phyloP scores from a whole-genome alignment of 2,113 vertebrate genomes.

The Poecile atricapillus region DNA sequence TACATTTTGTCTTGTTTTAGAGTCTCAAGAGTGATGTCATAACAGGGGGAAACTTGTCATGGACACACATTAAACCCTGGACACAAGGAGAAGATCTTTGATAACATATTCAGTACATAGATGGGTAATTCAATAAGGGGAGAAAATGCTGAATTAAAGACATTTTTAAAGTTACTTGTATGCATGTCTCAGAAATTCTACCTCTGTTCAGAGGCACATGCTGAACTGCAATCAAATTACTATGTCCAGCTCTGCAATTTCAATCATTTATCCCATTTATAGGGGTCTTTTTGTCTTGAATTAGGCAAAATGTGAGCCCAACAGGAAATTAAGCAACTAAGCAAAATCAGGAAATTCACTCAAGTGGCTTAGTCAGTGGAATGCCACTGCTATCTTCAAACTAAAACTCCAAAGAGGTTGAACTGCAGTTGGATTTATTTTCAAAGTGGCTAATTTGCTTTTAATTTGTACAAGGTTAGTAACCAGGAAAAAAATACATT shows the following conservation, averaged over 20 bases:
- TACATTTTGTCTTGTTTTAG: slow-evolving; percentile 18
- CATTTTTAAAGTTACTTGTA: slow-evolving; percentile 1
- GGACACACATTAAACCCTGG: slow-evolving; percentile 17
- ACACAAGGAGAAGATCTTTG: slow-evolving; percentile 7
- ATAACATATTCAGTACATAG: slow-evolving; percentile 3
- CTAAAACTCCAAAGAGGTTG: slow-evolving; percentile 17
- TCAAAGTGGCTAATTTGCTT: slow-evolving; percentile 59
- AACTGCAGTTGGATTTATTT: slow-evolving; percentile 44
- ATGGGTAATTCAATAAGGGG: slow-evolving; percentile 31
- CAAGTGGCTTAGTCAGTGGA: slow-evolving; percentile 42
- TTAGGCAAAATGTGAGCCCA: slow-evolving; percentile 60
- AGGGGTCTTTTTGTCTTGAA: slow-evolving; percentile 59
- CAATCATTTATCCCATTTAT: slow-evolving; percentile 51
- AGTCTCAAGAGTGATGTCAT: slow-evolving; percentile 10
- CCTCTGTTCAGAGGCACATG: slow-evolving; percentile 17
- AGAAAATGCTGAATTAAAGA: slow-evolving; percentile 16
- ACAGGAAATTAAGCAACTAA: slow-evolving; percentile 66
- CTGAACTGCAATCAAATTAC: slow-evolving; percentile 42
- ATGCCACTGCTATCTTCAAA: slow-evolving; percentile 53
- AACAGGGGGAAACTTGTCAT: slow-evolving; percentile 33
- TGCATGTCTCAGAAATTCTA: slow-evolving; percentile 1
- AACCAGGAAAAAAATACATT: background rate
- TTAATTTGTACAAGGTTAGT: slow-evolving; percentile 46
- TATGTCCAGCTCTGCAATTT: slow-evolving; percentile 46
- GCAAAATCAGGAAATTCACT: slow-evolving; percentile 67